Evolutionary conservation across 2,888 invertebrate species (phyloP).

Genomic region (Lithophane ornitopus): DNA sequence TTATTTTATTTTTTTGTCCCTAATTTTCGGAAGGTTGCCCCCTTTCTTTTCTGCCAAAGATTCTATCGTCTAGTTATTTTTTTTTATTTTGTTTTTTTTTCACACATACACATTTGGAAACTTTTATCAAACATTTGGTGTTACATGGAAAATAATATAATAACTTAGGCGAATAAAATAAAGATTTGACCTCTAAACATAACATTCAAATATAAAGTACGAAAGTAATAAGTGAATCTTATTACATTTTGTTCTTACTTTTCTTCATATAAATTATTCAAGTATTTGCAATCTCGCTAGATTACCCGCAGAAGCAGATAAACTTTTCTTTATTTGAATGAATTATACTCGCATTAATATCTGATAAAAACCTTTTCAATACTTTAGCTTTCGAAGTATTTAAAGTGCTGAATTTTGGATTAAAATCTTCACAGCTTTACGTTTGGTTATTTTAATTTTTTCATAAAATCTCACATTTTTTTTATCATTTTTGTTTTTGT

Average conservation of each 20-base stretch:
- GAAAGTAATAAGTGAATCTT: neutral
- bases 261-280: constrained; percentile 6
- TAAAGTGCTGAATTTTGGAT: neutral
- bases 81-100: neutral
- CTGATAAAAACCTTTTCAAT: constrained; percentile 8
- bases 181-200: neutral
- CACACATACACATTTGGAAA: too few species aligned
- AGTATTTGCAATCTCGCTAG: constrained; percentile 8
- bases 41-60: neutral
- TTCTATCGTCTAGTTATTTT: neutral
- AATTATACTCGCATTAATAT: constrained; percentile 25
- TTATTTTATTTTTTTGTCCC: too few species aligned
- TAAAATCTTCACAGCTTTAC: neutral
- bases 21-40: neutral
- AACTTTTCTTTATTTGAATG: constrained; percentile 13
- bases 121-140: too few species aligned
- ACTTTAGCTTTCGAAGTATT: constrained; percentile 24
- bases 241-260: constrained; percentile 1
- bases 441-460: neutral
- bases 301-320: constrained; percentile 21
- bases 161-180: neutral
- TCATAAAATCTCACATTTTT: neutral
- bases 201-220: neutral
- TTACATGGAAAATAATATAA: neutral
- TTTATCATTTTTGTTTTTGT: too few species aligned